These are phyloP conservation scores for Triplophysa dalaica DNA, from an alignment of 2,113 vertebrate species.

Conservation along the genomic window DNA sequence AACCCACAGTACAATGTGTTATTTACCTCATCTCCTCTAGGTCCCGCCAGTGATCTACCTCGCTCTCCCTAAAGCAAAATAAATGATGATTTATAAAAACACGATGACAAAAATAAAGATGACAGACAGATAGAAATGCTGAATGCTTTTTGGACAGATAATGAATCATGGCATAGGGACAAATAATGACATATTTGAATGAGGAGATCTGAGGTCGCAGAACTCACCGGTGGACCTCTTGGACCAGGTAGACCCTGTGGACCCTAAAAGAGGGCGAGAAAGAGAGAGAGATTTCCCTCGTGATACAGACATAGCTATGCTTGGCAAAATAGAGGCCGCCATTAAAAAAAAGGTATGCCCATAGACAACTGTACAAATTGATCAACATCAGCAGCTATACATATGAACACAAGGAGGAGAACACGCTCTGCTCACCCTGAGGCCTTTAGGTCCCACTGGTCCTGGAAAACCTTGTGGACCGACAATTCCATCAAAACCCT, in stretches of 20 bases:
- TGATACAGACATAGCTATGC: too few relatives aligned
- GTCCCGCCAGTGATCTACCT: slow-evolving; percentile 66
- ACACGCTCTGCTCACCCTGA: slow-evolving; percentile 42
- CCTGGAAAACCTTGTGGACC: slow-evolving; percentile 56
- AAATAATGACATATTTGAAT: neutral
- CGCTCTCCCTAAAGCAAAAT: slow-evolving; percentile 64
- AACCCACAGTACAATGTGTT: neutral
- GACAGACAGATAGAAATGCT: neutral
- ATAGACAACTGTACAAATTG: neutral
- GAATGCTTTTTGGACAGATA: neutral
- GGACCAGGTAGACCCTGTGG: slow-evolving; percentile 61
- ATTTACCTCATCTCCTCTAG: slow-evolving; percentile 71
- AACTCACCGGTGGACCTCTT: slow-evolving; percentile 69
- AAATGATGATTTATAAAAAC: neutral
- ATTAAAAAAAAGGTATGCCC: too few relatives aligned
- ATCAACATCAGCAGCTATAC: neutral
- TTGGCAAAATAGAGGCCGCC: too few relatives aligned
- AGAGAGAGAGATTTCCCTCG: neutral
- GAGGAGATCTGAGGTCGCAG: neutral
- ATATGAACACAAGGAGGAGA: neutral
- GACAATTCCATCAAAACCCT: slow-evolving; percentile 62
- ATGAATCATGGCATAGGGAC: neutral
- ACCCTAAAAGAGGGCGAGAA: slow-evolving; percentile 51
- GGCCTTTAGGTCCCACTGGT: slow-evolving; percentile 53
- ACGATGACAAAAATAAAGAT: neutral